Conservation (phyloP, 2,113 vertebrate genomes). For the Globicephala melas region DNA sequence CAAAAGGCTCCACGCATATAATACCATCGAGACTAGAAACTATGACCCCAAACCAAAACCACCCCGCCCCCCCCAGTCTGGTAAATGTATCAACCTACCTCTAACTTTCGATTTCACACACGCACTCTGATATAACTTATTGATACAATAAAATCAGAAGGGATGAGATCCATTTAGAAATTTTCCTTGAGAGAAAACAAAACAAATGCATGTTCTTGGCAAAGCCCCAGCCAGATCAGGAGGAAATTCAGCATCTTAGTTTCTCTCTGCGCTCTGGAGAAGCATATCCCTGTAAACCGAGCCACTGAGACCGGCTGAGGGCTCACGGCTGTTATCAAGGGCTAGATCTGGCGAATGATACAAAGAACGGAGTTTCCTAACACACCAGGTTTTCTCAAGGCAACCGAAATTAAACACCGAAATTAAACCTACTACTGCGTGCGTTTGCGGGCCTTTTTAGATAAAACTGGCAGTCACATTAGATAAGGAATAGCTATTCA, state of each 20-base stretch:
- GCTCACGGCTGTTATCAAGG: slow-evolving; percentile 28
- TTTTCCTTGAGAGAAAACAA: background rate
- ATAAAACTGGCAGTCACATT: slow-evolving; percentile 15
- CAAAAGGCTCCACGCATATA: background rate
- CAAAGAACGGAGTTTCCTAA: slow-evolving; percentile 48
- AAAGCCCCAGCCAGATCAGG: background rate
- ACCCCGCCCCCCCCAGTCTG: background rate
- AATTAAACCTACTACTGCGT: slow-evolving; percentile 25
- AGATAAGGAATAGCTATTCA: background rate
- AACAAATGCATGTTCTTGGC: background rate
- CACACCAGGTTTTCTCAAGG: background rate
- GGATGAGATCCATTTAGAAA: background rate
- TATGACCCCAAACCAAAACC: background rate
- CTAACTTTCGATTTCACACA: background rate
- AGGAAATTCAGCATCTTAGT: background rate
- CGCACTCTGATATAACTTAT: background rate
- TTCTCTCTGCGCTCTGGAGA: background rate
- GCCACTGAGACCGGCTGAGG: background rate
- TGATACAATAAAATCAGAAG: background rate
- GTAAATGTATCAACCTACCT: background rate
- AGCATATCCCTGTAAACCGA: background rate
- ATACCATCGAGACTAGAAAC: background rate
- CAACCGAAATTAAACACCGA: background rate
- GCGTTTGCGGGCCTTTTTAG: slow-evolving; percentile 12
- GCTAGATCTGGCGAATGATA: slow-evolving; percentile 8